A percentile compares a stretch with the other conserved stretches of the same genome.
Conservation (phyloP, 1,140 invertebrate genomes). For the Marisa cornuarietis region DNA sequence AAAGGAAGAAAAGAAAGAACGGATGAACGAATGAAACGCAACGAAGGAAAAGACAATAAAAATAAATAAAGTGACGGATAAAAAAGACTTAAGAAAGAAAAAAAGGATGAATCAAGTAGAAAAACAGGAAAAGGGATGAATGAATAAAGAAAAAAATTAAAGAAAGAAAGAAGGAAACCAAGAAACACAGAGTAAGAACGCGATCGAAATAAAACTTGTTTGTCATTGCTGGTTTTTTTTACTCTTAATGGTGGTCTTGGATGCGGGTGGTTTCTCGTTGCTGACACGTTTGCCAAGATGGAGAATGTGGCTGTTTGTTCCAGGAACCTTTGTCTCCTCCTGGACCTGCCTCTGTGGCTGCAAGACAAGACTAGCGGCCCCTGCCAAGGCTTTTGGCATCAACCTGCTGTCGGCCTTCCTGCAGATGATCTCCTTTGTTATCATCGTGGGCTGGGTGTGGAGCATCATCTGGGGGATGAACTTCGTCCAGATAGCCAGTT, state of each 20-base stretch:
- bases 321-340: slow-evolving; percentile 68
- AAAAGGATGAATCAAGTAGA: too few species aligned
- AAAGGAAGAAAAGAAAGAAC: neutral
- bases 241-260: neutral
- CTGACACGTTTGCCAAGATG: neutral
- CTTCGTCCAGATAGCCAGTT: slow-evolving; percentile 68
- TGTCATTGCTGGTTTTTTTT: neutral
- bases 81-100: neutral
- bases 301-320: slow-evolving; percentile 26
- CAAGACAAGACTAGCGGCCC: slow-evolving; percentile 61
- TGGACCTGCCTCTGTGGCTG: slow-evolving; percentile 67
- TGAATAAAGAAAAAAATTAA: neutral
- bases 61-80: too few species aligned
- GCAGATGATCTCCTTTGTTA: slow-evolving; percentile 66
- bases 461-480: slow-evolving; percentile 70
- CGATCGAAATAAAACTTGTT: neutral
- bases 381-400: slow-evolving; percentile 62
- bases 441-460: slow-evolving; percentile 71
- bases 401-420: slow-evolving; percentile 67
- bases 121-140: neutral
- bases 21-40: neutral
- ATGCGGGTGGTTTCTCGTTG: neutral
- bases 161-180: neutral
- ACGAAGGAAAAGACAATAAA: slow-evolving; percentile 12
- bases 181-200: neutral